Conservation (phyloP, 1,140 invertebrate genomes). For the Anagrus nilaparvatae region DNA sequence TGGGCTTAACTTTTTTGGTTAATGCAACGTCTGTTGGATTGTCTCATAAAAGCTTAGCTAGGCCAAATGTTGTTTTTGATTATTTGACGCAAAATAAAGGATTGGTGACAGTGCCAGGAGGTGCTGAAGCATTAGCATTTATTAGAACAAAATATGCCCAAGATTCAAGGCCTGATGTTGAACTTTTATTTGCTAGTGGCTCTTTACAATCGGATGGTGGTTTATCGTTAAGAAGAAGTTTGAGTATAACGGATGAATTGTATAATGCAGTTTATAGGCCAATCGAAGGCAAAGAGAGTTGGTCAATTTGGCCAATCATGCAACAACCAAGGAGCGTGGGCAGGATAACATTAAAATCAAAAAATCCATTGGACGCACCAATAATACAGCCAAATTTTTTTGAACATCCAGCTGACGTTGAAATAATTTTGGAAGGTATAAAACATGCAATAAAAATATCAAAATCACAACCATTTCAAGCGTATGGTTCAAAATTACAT, state of each 20-base stretch:
- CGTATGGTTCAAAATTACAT: slow-evolving; percentile 46
- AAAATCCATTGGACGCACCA: slow-evolving; percentile 63
- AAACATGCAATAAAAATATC: slow-evolving; percentile 51
- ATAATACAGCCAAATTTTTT: slow-evolving; percentile 68
- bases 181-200: slow-evolving; percentile 43
- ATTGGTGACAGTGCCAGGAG: slow-evolving; percentile 39
- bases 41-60: slow-evolving; percentile 17
- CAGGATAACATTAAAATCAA: slow-evolving; percentile 51
- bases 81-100: slow-evolving; percentile 40
- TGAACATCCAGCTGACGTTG: slow-evolving; percentile 50
- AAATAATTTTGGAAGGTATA: slow-evolving; percentile 56
- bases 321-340: slow-evolving; percentile 67
- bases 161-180: slow-evolving; percentile 44
- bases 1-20: slow-evolving; percentile 50
- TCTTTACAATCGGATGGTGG: slow-evolving; percentile 54
- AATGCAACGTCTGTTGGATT: slow-evolving; percentile 33
- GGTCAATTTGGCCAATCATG: slow-evolving; percentile 58
- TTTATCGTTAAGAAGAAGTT: slow-evolving; percentile 42
- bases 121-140: slow-evolving; percentile 44
- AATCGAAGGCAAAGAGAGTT: slow-evolving; percentile 50
- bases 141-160: slow-evolving; percentile 41
- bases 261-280: slow-evolving; percentile 48
- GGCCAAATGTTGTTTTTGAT: slow-evolving; percentile 24
- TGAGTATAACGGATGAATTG: slow-evolving; percentile 46
- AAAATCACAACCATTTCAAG: slow-evolving; percentile 50